A percentile compares a stretch with the other conserved stretches of the same genome.
phyloP scores from a whole-genome alignment of 2,888 invertebrate species.

The Nymphalis polychloros region DNA sequence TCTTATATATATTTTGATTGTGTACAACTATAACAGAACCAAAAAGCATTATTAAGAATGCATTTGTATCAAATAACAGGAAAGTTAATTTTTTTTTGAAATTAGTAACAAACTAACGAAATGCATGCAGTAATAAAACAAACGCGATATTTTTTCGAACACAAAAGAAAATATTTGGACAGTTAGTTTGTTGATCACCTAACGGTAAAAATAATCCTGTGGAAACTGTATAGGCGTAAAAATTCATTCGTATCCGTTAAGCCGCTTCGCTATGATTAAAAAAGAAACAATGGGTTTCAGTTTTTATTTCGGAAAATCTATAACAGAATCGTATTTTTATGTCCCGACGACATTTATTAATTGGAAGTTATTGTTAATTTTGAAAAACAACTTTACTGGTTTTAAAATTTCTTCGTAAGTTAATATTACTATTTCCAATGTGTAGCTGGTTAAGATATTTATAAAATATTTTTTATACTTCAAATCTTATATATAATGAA shows the following conservation, averaged over 20 bases:
- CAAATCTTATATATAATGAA: too few species aligned
- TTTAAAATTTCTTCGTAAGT: too few species aligned
- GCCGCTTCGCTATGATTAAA: conserved; percentile 37
- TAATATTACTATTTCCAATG: too few species aligned
- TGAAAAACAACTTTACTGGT: too few species aligned
- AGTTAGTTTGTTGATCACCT: conserved; percentile 28
- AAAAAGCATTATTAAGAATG: too few species aligned
- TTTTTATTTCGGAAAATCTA: conserved; percentile 28
- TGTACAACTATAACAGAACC: too few species aligned
- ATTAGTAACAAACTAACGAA: not conserved
- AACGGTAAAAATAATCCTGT: conserved; percentile 29
- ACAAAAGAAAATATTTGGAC: conserved; percentile 10
- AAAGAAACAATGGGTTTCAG: conserved; percentile 31
- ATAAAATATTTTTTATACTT: too few species aligned
- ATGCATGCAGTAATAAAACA: not conserved
- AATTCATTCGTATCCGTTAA: conserved; percentile 33
- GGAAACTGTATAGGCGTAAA: conserved; percentile 31
- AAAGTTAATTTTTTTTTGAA: not conserved
- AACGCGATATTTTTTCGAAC: not conserved
- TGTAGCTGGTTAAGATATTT: too few species aligned
- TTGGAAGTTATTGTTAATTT: not conserved
- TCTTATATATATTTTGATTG: too few species aligned
- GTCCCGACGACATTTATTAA: not conserved
- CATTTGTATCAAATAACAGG: not conserved
- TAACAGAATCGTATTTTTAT: conserved; percentile 12